Evolutionary conservation across 1,140 invertebrate genomes (phyloP).

Genomic region (Metopolophium dirhodum): DNA sequence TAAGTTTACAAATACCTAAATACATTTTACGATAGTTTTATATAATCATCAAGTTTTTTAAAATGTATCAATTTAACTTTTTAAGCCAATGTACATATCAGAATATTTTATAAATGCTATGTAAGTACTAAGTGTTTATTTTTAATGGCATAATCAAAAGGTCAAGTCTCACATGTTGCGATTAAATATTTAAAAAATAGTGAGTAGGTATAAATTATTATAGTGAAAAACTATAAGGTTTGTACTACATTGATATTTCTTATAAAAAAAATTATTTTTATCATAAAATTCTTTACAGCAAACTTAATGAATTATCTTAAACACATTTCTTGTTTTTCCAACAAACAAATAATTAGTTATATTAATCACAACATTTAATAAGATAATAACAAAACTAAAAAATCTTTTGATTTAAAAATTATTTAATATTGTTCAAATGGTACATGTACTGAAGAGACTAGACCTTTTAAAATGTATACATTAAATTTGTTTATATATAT

Average conservation of each 20-base stretch:
- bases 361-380: neutral
- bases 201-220: neutral
- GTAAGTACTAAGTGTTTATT: slow-evolving; percentile 13
- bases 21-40: slow-evolving; percentile 26
- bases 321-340: too few species aligned
- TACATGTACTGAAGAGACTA: neutral
- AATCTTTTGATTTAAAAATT: neutral
- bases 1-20: neutral
- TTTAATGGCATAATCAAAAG: slow-evolving; percentile 18
- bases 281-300: neutral
- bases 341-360: neutral
- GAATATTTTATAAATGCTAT: slow-evolving; percentile 35
- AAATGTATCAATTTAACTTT: neutral
- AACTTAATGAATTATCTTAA: neutral
- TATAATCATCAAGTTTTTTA: slow-evolving; percentile 7
- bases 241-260: neutral
- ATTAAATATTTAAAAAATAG: slow-evolving; percentile 2
- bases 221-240: neutral
- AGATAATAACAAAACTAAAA: slow-evolving; percentile 14
- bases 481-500: slow-evolving; percentile 12
- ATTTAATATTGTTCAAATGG: slow-evolving; percentile 16
- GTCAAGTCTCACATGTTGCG: slow-evolving; percentile 6
- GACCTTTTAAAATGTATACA: slow-evolving; percentile 9
- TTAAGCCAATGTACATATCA: slow-evolving; percentile 44
- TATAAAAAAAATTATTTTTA: neutral